Percentiles rank a stretch among this genome's conserved stretches.
phyloP scores from a whole-genome alignment of 2,113 vertebrate species.

The Perccottus glenii region DNA sequence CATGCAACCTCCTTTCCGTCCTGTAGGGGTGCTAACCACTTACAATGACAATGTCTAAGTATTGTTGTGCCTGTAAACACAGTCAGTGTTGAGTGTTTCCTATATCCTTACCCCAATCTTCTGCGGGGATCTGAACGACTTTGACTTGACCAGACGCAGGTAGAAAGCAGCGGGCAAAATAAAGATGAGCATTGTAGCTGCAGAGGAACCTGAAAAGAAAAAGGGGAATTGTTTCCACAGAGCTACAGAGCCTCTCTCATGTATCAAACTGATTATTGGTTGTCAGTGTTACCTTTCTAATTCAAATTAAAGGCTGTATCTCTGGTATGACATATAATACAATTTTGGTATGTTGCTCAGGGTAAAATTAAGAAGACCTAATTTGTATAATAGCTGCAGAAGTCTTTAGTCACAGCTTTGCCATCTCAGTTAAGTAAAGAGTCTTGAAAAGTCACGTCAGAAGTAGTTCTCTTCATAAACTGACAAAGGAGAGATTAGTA shows the following conservation, averaged over 20 bases:
- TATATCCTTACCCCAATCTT: slow-evolving; percentile 89
- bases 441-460: too few relatives aligned
- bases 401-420: too few relatives aligned
- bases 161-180: slow-evolving; percentile 96
- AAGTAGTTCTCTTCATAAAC: background rate
- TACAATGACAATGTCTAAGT: too few relatives aligned
- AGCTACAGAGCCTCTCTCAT: background rate
- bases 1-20: too few relatives aligned
- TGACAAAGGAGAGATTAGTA: background rate
- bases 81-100: background rate
- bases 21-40: too few relatives aligned
- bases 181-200: slow-evolving; percentile 96
- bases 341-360: too few relatives aligned
- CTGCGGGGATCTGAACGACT: slow-evolving; percentile 86
- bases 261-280: background rate
- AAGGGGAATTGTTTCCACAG: background rate
- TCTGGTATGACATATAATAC: too few relatives aligned
- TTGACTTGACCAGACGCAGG: slow-evolving; percentile 88
- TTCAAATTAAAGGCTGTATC: too few relatives aligned
- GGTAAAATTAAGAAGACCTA: too few relatives aligned
- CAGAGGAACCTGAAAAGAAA: slow-evolving; percentile 86
- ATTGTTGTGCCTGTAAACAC: background rate
- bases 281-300: background rate
- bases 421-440: too few relatives aligned
- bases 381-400: too few relatives aligned